phyloP scores from a whole-genome alignment of 2,888 invertebrate species.

The Drosophila austrosaltans region DNA sequence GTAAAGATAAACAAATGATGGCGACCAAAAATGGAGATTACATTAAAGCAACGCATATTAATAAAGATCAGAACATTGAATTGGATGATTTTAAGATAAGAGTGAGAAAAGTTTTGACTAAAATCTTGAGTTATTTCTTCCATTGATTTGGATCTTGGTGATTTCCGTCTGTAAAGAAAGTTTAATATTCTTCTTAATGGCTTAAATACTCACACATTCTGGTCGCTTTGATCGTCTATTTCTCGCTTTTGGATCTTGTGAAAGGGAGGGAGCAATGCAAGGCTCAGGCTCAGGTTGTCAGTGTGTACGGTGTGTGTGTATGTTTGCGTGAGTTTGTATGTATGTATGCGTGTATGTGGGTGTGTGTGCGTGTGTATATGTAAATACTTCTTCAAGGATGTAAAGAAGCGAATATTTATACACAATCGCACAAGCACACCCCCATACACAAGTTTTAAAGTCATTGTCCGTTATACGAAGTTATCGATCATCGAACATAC shows the following conservation, averaged over 20 bases:
- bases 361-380: conserved; percentile 25
- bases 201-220: conserved; percentile 8
- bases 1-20: conserved; percentile 41
- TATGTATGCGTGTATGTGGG: conserved; percentile 6
- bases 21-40: conserved; percentile 18
- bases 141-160: neutral
- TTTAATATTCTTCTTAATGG: neutral
- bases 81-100: neutral
- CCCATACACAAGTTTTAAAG: conserved; percentile 25
- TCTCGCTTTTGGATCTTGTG: conserved; percentile 28
- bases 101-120: conserved; percentile 1
- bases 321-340: conserved; percentile 18
- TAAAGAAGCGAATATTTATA: conserved; percentile 13
- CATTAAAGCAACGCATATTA: conserved; percentile 35
- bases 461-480: conserved; percentile 17
- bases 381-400: conserved; percentile 13
- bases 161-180: neutral
- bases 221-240: conserved; percentile 24
- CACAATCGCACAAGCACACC: conserved; percentile 29
- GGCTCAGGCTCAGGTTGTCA: conserved; percentile 32
- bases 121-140: conserved; percentile 1
- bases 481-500: conserved; percentile 25
- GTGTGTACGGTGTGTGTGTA: conserved; percentile 50
- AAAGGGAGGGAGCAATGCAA: conserved; percentile 9
- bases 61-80: neutral